Conservation (phyloP, 2,797 vertebrate species). For the Gouania willdenowi region DNA sequence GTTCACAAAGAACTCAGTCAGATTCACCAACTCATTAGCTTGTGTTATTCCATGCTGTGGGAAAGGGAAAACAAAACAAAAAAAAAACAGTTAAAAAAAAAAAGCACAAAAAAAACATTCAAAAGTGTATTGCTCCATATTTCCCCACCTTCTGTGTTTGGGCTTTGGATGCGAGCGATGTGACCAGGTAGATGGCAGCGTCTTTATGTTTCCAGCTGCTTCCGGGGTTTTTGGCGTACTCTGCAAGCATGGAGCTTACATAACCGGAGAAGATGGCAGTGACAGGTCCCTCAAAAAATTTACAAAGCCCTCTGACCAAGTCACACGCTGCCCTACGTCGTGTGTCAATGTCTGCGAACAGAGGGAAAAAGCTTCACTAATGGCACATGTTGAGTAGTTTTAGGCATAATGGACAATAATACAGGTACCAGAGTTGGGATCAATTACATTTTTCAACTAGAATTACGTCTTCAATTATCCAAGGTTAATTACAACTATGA, state of each 20-base stretch:
- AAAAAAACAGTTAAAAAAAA: background rate
- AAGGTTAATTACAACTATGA: too few relatives aligned
- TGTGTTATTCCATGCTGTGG: conserved; percentile 96
- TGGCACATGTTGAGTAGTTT: too few relatives aligned
- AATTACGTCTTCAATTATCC: too few relatives aligned
- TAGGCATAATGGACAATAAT: too few relatives aligned
- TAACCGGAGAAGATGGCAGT: conserved; percentile 98
- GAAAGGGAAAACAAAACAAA: conserved; percentile 5
- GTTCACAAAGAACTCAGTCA: conserved; percentile 95
- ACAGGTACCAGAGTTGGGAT: too few relatives aligned
- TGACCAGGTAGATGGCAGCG: conserved; percentile 96
- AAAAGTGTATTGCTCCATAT: background rate
- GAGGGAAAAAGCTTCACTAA: background rate
- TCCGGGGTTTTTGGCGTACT: conserved; percentile 92
- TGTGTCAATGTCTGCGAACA: conserved; percentile 89
- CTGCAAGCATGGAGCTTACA: conserved; percentile 92
- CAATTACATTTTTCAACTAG: too few relatives aligned
- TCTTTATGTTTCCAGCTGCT: conserved; percentile 99
- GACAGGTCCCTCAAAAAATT: conserved; percentile 96
- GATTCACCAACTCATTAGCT: conserved; percentile 96
- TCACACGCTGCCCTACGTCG: conserved; percentile 95
- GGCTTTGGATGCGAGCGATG: conserved; percentile 96
- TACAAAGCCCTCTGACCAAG: conserved; percentile 93
- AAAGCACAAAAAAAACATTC: background rate
- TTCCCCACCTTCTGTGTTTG: conserved; percentile 99